Conservation (phyloP, 2,888 invertebrate genomes). For the Philopedon plagiatum region DNA sequence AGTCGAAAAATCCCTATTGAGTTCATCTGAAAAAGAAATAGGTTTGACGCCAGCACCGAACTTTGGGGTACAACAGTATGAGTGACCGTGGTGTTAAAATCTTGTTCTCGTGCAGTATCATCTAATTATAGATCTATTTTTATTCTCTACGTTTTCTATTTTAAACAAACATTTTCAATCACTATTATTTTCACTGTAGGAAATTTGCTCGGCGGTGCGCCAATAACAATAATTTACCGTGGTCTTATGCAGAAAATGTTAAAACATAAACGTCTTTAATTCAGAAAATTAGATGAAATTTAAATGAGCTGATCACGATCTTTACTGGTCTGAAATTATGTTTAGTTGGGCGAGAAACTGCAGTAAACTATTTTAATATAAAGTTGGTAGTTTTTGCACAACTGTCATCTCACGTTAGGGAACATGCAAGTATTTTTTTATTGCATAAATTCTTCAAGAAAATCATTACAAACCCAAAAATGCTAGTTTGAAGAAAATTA, state of each 20-base stretch:
- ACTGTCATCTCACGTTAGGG: no score
- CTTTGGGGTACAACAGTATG: no score
- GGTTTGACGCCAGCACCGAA: no score
- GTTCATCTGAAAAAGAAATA: no score
- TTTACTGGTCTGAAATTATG: slow-evolving; percentile 44
- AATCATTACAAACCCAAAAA: no score
- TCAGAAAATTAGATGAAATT: slow-evolving; percentile 45
- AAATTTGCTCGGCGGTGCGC: not conserved
- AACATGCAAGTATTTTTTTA: not conserved
- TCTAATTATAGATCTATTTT: no score
- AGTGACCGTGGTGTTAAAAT: no score
- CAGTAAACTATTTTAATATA: slow-evolving; percentile 40
- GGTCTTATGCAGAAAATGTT: slow-evolving; percentile 20
- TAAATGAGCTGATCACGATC: slow-evolving; percentile 47
- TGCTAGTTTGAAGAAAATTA: no score
- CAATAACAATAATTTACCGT: slow-evolving; percentile 20
- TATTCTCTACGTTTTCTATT: not conserved
- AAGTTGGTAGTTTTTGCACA: slow-evolving; percentile 29
- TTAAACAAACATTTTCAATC: not conserved
- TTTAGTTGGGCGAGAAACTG: slow-evolving; percentile 41
- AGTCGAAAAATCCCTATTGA: no score
- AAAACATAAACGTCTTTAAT: slow-evolving; percentile 21
- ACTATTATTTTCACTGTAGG: not conserved
- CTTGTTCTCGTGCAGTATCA: no score
- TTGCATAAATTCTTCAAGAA: no score